Evolutionary conservation across 2,888 invertebrate genomes (phyloP).

Genomic region (Leptopterna dolabrata): DNA sequence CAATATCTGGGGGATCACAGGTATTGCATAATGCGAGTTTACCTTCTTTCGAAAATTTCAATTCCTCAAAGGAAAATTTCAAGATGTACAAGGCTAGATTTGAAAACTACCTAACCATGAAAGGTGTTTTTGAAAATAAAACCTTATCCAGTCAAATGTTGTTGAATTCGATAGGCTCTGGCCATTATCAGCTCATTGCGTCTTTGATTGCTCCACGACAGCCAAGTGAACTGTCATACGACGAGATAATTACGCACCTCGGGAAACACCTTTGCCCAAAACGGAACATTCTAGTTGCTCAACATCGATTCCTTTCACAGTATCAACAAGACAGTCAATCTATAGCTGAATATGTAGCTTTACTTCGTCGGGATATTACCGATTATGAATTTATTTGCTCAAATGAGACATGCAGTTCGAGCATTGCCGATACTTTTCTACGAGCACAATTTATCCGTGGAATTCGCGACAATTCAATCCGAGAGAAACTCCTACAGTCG

Average conservation of each 20-base stretch:
- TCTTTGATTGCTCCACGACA: slow-evolving; percentile 1
- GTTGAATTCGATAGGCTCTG: slow-evolving; percentile 15
- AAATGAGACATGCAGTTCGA: background rate
- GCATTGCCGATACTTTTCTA: slow-evolving; percentile 11
- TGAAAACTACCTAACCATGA: slow-evolving; percentile 18
- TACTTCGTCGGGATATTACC: background rate
- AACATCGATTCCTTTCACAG: slow-evolving; percentile 13
- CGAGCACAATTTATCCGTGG: slow-evolving; percentile 33
- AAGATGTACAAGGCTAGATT: background rate
- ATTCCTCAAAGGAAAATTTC: slow-evolving; percentile 17
- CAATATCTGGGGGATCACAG: too few species aligned
- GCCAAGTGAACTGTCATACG: background rate
- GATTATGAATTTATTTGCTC: slow-evolving; percentile 31
- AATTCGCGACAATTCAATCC: background rate
- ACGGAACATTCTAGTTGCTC: slow-evolving; percentile 1
- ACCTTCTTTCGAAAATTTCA: slow-evolving; percentile 25
- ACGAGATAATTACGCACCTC: background rate
- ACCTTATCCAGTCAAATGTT: background rate
- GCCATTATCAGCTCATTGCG: background rate
- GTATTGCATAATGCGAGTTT: too few species aligned
- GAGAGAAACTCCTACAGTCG: background rate
- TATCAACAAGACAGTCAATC: slow-evolving; percentile 1
- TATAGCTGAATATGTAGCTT: slow-evolving; percentile 16
- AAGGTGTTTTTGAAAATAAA: slow-evolving; percentile 20
- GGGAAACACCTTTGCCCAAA: background rate